Evolutionary conservation across 2,797 vertebrate species (phyloP).

Genomic region (Sternarchorhynchus goeldii): DNA sequence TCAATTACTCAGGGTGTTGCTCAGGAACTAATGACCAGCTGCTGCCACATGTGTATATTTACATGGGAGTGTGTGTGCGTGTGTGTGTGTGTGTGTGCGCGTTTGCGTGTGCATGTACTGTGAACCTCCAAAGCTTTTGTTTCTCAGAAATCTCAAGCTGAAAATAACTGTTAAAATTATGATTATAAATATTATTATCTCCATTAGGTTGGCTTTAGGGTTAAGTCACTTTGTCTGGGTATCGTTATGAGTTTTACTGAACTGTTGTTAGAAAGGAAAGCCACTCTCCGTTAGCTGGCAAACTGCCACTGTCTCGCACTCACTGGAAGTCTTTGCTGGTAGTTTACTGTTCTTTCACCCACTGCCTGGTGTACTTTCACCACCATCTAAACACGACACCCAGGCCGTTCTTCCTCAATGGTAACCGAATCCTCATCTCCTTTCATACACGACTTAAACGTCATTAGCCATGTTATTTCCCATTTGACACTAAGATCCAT

Average conservation of each 20-base stretch:
- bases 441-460: conserved; percentile 7
- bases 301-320: conserved; percentile 34
- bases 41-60: conserved; percentile 54
- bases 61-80: not conserved
- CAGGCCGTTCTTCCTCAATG: not conserved
- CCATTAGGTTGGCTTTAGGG: not conserved
- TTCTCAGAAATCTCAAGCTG: too few species aligned
- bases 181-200: too few species aligned
- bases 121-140: too few species aligned
- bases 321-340: conserved; percentile 25
- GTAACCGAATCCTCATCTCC: conserved; percentile 1
- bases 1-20: conserved; percentile 37
- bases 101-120: too few species aligned
- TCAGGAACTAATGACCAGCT: conserved; percentile 60
- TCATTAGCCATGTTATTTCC: conserved; percentile 7
- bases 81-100: not conserved
- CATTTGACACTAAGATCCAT: not conserved
- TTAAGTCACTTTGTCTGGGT: conserved; percentile 2
- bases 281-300: conserved; percentile 28
- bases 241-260: conserved; percentile 26
- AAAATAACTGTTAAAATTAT: too few species aligned
- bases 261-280: conserved; percentile 36
- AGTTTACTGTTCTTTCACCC: conserved; percentile 1
- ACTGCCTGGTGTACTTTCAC: conserved; percentile 12
- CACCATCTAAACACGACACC: not conserved